Evolutionary conservation across 2,797 vertebrate species (phyloP).

Genomic region (Micromesistius poutassou): DNA sequence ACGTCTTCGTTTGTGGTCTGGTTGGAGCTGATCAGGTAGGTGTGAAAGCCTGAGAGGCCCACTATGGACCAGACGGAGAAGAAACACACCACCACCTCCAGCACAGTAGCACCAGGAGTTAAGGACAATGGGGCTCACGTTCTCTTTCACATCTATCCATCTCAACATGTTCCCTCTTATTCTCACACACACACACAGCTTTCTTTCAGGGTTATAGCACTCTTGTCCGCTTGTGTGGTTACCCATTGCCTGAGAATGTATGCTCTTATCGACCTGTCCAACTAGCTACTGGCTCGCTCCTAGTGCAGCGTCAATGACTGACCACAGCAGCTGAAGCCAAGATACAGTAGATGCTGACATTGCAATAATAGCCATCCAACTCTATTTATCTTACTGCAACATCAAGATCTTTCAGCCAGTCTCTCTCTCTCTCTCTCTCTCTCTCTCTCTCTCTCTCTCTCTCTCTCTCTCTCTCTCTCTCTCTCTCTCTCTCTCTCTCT

Average conservation of each 20-base stretch:
- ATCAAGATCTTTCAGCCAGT: neutral
- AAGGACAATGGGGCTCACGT: constrained; percentile 54
- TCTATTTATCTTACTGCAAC: neutral
- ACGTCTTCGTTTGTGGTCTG: constrained; percentile 99
- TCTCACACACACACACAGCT: neutral
- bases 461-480: neutral
- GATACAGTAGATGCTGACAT: neutral
- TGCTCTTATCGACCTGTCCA: neutral
- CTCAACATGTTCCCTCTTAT: neutral
- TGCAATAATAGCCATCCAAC: neutral
- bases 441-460: neutral
- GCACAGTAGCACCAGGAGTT: constrained; percentile 77
- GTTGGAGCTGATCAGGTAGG: constrained; percentile 98
- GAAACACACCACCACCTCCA: constrained; percentile 97
- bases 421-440: neutral
- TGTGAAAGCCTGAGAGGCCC: constrained; percentile 97
- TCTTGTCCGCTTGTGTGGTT: constrained; percentile 25
- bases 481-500: neutral
- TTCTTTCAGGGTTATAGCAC: too few species aligned
- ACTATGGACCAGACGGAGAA: constrained; percentile 99
- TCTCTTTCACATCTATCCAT: neutral
- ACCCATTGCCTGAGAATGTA: constrained; percentile 24
- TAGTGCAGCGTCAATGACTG: neutral
- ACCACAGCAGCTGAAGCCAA: neutral
- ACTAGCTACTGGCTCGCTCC: neutral